Percentiles rank a stretch among this genome's conserved stretches.
Evolutionary conservation across 1,140 invertebrate genomes (phyloP).

Genomic region (Caenorhabditis briggsae): DNA sequence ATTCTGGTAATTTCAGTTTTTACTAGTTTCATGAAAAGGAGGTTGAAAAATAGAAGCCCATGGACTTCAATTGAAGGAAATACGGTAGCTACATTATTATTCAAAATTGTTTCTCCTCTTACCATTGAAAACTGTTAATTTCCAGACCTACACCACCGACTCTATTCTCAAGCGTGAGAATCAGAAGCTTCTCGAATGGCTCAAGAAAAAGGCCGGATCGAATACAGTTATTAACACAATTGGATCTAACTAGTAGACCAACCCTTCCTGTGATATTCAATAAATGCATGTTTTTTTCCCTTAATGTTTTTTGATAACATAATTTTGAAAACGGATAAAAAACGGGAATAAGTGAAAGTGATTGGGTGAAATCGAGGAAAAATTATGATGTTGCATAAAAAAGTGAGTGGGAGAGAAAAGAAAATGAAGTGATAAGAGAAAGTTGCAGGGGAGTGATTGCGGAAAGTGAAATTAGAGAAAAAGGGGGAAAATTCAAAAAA

Average conservation of each 20-base stretch:
- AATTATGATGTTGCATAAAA: neutral
- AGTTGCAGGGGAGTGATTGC: neutral
- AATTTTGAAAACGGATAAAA: neutral
- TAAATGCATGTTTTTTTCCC: neutral
- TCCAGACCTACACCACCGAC: neutral
- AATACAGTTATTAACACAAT: neutral
- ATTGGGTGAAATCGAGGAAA: neutral
- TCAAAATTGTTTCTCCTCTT: too few species aligned
- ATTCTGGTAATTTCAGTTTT: too few species aligned
- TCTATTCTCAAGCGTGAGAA: neutral
- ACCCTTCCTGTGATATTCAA: neutral
- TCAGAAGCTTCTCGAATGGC: neutral
- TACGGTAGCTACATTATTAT: too few species aligned
- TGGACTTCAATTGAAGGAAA: too few species aligned
- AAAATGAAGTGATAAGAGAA: conserved; percentile 26
- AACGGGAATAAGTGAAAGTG: neutral
- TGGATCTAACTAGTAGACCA: neutral
- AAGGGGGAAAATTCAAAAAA: neutral
- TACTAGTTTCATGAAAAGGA: too few species aligned
- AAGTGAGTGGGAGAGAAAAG: neutral
- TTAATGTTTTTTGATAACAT: neutral
- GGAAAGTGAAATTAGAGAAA: neutral
- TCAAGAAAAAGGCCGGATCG: conserved; percentile 11
- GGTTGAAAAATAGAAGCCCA: too few species aligned
- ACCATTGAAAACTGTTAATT: neutral